Percentiles rank a stretch among this genome's conserved stretches.
phyloP scores from a whole-genome alignment of 2,113 vertebrate species.

The Caracal caracal region DNA sequence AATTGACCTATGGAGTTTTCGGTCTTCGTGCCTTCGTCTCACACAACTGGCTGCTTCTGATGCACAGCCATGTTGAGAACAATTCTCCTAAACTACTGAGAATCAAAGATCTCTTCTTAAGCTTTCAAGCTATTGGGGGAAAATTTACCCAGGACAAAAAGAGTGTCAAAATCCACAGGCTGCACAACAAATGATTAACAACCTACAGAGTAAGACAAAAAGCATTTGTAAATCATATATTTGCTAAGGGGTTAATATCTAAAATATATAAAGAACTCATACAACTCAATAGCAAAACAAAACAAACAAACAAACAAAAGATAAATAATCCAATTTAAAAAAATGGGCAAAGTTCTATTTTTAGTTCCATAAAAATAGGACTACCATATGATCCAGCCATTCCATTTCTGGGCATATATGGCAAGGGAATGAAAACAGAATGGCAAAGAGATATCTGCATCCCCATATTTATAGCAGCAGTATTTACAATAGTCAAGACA shows the following conservation, averaged over 20 bases:
- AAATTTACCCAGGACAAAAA: neutral
- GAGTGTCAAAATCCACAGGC: neutral
- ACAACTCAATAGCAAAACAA: neutral
- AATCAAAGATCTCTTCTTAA: neutral
- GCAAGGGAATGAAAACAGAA: neutral
- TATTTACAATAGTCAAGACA: neutral
- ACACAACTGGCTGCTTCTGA: neutral
- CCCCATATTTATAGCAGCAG: neutral
- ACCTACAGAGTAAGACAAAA: neutral
- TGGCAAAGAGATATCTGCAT: neutral
- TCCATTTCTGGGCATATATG: neutral
- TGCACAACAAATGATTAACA: neutral
- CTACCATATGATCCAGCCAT: neutral
- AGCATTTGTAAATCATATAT: neutral
- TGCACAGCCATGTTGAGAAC: neutral
- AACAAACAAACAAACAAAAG: no score
- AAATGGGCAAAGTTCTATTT: neutral
- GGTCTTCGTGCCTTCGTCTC: neutral
- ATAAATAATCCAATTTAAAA: neutral
- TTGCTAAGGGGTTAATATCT: neutral
- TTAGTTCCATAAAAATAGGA: neutral
- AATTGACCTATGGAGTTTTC: neutral
- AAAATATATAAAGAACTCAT: neutral
- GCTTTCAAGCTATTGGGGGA: neutral
- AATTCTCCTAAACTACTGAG: neutral